Evolutionary conservation across 2,113 vertebrate genomes (phyloP).

Genomic region (Atlantisia rogersi): DNA sequence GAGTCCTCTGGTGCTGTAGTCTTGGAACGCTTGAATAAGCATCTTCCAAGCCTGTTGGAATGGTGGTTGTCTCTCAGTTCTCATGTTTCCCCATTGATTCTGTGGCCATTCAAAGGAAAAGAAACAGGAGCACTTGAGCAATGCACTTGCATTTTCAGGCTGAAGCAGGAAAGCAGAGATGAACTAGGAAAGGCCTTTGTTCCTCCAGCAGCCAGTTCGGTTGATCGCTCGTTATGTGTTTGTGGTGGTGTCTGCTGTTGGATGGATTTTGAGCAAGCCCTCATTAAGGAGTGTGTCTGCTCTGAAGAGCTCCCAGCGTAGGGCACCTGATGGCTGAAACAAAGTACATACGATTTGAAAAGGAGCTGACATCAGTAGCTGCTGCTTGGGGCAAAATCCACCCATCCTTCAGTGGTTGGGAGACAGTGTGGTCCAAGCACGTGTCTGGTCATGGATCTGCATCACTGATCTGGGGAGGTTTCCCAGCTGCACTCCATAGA

Average conservation of each 20-base stretch:
- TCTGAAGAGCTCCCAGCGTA: neutral
- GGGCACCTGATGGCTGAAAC: neutral
- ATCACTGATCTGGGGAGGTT: no score
- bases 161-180: neutral
- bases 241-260: neutral
- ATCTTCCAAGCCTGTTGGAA: neutral
- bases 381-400: neutral
- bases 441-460: neutral
- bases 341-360: neutral
- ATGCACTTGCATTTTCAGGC: neutral
- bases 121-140: neutral
- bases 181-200: neutral
- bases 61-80: neutral
- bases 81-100: neutral
- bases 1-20: neutral
- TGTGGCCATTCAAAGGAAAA: neutral
- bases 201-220: neutral
- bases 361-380: neutral
- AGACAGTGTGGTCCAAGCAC: fast-evolving
- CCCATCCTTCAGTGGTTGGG: fast-evolving
- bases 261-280: neutral
- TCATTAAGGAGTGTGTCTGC: neutral
- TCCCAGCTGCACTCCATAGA: neutral
- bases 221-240: neutral
- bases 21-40: neutral